A percentile compares a stretch with the other conserved stretches of the same genome.
phyloP scores from a whole-genome alignment of 2,113 vertebrate species.

The Ophiodon elongatus region DNA sequence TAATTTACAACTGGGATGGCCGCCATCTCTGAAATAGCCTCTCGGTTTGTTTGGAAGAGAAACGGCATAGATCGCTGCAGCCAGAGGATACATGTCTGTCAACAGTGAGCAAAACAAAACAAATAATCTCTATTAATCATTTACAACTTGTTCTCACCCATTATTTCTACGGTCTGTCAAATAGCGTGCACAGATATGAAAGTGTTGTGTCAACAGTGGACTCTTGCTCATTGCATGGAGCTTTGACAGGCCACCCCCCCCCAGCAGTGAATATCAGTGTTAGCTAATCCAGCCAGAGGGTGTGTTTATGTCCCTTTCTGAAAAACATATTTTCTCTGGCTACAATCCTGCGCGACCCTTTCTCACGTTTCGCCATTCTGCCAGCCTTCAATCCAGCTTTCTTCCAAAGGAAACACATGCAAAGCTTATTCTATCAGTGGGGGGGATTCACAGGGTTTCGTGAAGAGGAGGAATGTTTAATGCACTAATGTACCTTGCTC shows the following conservation, averaged over 20 bases:
- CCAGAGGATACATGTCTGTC: slow-evolving; percentile 62
- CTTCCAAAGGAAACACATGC: slow-evolving; percentile 24
- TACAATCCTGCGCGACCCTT: slow-evolving; percentile 41
- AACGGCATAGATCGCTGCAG: slow-evolving; percentile 31
- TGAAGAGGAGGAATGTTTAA: slow-evolving; percentile 43
- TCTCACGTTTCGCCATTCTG: slow-evolving; percentile 44
- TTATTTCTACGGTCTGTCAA: slow-evolving; percentile 41
- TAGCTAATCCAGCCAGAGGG: slow-evolving; percentile 46
- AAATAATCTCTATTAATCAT: slow-evolving; percentile 65
- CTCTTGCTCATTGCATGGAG: not conserved
- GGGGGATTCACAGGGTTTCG: slow-evolving; percentile 34
- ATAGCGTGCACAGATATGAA: slow-evolving; percentile 20
- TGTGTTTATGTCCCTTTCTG: slow-evolving; percentile 41
- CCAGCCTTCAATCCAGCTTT: slow-evolving; percentile 30
- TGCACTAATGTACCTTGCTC: slow-evolving; percentile 44
- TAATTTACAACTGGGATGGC: slow-evolving; percentile 74
- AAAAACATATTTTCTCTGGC: slow-evolving; percentile 43
- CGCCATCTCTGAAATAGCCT: slow-evolving; percentile 70
- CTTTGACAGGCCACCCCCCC: slow-evolving; percentile 13
- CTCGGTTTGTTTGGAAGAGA: slow-evolving; percentile 59
- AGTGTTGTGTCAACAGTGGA: slow-evolving; percentile 23
- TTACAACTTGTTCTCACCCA: slow-evolving; percentile 48
- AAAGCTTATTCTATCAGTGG: slow-evolving; percentile 42
- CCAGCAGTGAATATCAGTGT: slow-evolving; percentile 5
- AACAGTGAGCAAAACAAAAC: slow-evolving; percentile 55